Conservation (phyloP, 2,888 invertebrate species). For the Charanyca ferruginea region DNA sequence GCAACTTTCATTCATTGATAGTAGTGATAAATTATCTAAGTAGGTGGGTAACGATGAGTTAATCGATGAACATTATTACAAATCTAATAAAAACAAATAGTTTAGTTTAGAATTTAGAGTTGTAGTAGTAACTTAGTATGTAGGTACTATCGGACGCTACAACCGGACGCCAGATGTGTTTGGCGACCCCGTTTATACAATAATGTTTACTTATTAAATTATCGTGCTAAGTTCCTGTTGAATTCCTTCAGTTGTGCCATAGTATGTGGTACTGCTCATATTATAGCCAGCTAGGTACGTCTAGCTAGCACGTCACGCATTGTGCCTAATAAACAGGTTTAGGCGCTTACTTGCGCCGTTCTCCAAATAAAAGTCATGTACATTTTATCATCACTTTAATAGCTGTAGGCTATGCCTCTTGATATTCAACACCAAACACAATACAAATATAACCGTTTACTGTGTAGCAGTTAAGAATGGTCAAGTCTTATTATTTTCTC, state of each 20-base stretch:
- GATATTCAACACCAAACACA: no score
- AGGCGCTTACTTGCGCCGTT: no score
- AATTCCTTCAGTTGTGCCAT: slow-evolving; percentile 23
- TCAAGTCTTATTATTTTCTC: no score
- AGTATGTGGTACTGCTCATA: neutral
- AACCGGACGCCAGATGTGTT: slow-evolving; percentile 58
- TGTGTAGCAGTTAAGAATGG: no score
- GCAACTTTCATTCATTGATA: slow-evolving; percentile 34
- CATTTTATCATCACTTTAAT: no score
- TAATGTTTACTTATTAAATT: slow-evolving; percentile 57
- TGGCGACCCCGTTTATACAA: slow-evolving; percentile 47
- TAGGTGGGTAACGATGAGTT: slow-evolving; percentile 22
- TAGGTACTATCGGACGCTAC: slow-evolving; percentile 26
- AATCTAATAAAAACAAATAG: slow-evolving; percentile 10
- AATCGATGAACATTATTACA: slow-evolving; percentile 27
- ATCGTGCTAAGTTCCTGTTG: slow-evolving; percentile 38
- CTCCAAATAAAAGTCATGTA: no score
- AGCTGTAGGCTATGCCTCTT: no score
- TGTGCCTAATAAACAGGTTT: neutral
- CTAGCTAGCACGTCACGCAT: neutral
- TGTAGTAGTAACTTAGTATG: neutral
- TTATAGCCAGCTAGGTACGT: neutral
- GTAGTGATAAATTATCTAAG: neutral
- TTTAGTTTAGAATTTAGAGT: slow-evolving; percentile 15
- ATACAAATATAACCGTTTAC: no score